Evolutionary conservation across 2,888 invertebrate species (phyloP).

Genomic region (Aplocera efformata): DNA sequence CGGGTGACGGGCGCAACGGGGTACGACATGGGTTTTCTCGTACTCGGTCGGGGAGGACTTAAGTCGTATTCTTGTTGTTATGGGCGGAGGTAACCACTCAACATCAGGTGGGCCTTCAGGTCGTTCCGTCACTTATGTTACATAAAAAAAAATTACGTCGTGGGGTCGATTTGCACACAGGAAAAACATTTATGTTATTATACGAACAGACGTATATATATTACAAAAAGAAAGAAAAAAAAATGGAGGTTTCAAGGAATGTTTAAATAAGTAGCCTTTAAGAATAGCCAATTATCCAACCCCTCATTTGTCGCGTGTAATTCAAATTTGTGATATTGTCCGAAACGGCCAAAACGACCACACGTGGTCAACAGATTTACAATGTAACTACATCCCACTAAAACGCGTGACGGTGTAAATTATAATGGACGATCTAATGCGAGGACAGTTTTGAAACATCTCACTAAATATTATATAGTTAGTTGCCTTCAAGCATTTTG

Average conservation of each 20-base stretch:
- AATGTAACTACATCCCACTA: conserved; percentile 30
- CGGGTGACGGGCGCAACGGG: too few relatives aligned
- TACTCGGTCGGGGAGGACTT: too few relatives aligned
- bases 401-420: conserved; percentile 26
- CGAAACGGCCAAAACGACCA: conserved; percentile 48
- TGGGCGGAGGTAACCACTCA: too few relatives aligned
- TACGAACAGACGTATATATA: too few relatives aligned
- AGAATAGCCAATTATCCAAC: conserved; percentile 30
- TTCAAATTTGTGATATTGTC: conserved; percentile 41
- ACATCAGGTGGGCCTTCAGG: too few relatives aligned
- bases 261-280: conserved; percentile 6
- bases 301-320: conserved; percentile 38
- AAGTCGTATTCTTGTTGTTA: too few relatives aligned
- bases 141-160: too few relatives aligned
- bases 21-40: too few relatives aligned
- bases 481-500: neutral
- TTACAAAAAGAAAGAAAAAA: too few relatives aligned
- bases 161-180: too few relatives aligned
- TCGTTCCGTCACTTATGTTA: too few relatives aligned
- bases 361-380: conserved; percentile 55
- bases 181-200: too few relatives aligned
- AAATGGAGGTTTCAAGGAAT: neutral
- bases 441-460: conserved; percentile 20
- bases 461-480: conserved; percentile 6
- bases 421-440: conserved; percentile 19